Base-by-base conservation (phyloP, 2,888 invertebrate genomes). In the Cantharis lateralis region DNA sequence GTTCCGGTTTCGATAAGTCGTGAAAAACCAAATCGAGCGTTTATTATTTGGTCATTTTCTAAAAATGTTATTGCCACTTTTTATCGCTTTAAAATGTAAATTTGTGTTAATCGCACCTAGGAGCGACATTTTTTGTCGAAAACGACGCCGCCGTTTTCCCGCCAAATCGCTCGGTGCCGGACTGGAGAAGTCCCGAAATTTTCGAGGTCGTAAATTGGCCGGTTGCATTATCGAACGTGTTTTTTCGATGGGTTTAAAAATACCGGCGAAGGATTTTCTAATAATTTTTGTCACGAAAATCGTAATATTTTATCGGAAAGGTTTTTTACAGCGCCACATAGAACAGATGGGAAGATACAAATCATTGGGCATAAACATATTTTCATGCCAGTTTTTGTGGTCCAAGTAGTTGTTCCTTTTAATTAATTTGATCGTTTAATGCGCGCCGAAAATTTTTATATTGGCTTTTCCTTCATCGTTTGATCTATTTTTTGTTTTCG, bases 361-460 rank as follows among this genome's bases (percentile, higher is more conserved):
- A 66, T 66, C 64, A 66, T 66, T 66, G 64, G 18, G 64, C 18
- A 66, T 66, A 66, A 66, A 66, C 64, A 66, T 66, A 66, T 66
- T 66, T 66, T 66, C 18, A 66, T 66, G 64, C 64, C 64, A 66
- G 24, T 66, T 66, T 66, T 66, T 24, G 64, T 66, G 24, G 64
- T 24, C 64, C 64, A 66, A 66, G 24, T 66, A 66, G 64, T 66
- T 66, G 20, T 66, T 66, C n/a, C 24, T 66, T 66, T 66, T 48
- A 48, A 48, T 66, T 66, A 16, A 66, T 20, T 48, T 48, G 48
- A 48, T 48, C 7, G 48, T 48, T 48, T 48, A 66, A 66, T 66
- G 64, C 20, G 64, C 64, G 24, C n/a, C 64, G 20, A 66, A 63
- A 63, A 63, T 20, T 63, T 63, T 18, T 63, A 18, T 63, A 63